Conservation (phyloP, 2,113 vertebrate species). For the Malurus cyaneus region DNA sequence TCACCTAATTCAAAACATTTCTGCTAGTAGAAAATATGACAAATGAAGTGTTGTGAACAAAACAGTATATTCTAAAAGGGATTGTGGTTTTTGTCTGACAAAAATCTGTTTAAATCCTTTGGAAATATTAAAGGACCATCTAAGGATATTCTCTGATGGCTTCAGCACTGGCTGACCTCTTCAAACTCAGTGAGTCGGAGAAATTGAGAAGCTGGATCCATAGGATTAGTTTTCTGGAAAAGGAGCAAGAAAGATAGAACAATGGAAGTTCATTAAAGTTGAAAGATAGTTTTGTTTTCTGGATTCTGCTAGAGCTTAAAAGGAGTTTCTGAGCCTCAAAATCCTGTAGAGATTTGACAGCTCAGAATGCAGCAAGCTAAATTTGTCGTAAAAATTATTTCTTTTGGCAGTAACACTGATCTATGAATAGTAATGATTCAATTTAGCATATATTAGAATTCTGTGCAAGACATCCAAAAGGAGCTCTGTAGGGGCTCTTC, state of each 20-base stretch:
- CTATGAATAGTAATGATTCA: conserved; percentile 31
- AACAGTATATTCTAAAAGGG: background rate
- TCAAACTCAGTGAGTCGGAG: background rate
- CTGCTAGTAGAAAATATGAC: background rate
- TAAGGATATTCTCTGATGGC: background rate
- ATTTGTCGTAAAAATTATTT: conserved; percentile 56
- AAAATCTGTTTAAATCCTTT: background rate
- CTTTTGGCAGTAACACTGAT: conserved; percentile 38
- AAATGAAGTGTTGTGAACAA: background rate
- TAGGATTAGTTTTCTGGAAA: background rate
- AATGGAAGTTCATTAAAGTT: background rate
- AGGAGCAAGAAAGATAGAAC: background rate
- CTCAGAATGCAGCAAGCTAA: conserved; percentile 20
- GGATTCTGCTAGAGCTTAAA: background rate
- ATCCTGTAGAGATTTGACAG: conserved; percentile 22
- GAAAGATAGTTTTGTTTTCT: conserved; percentile 22
- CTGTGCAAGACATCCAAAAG: background rate
- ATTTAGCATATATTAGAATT: conserved; percentile 41
- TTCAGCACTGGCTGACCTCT: background rate
- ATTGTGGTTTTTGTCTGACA: background rate
- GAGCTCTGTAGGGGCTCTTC: background rate
- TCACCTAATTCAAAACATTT: background rate
- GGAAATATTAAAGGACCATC: background rate
- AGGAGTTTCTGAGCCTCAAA: background rate
- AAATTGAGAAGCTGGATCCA: background rate